Percentiles rank a stretch among this genome's conserved stretches.
Evolutionary conservation across 2,888 invertebrate genomes (phyloP).

Genomic region (Lasioglossum villosulum): DNA sequence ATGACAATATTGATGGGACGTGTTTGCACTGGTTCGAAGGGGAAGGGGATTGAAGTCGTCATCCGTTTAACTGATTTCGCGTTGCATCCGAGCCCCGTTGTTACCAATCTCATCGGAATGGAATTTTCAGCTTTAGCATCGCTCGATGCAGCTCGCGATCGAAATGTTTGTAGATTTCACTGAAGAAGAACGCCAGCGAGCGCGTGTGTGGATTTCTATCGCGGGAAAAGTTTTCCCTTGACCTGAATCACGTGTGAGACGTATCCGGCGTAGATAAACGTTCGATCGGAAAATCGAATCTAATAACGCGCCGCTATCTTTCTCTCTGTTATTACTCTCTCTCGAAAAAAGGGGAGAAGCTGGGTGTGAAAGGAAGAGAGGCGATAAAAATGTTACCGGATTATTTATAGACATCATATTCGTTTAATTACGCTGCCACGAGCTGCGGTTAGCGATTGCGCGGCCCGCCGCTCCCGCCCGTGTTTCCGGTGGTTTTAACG

Average conservation of each 20-base stretch:
- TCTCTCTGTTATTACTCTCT: background rate
- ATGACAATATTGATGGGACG: constrained; percentile 22
- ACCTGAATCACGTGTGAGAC: constrained; percentile 18
- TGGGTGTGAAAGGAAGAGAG: background rate
- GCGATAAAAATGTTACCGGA: background rate
- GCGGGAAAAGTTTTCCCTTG: constrained; percentile 5
- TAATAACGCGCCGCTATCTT: background rate
- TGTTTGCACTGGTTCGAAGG: background rate
- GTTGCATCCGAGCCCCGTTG: background rate
- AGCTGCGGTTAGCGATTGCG: background rate
- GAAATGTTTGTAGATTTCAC: background rate
- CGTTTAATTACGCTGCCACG: constrained; percentile 6
- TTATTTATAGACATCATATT: background rate
- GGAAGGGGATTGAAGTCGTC: background rate
- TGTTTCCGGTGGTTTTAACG: background rate
- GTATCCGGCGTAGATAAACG: constrained; percentile 28
- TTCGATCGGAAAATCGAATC: constrained; percentile 10
- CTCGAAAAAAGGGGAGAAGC: background rate
- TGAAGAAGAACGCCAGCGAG: rapidly evolving
- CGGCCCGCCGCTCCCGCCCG: background rate
- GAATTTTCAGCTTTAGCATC: background rate
- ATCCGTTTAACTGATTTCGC: background rate
- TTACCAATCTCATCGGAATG: constrained; percentile 8
- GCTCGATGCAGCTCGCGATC: background rate
- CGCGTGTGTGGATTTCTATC: background rate